Percentiles rank a stretch among this genome's conserved stretches.
Conservation (phyloP, 92 coral and sea anemone genomes). For the Zoanthus sansibaricus region DNA sequence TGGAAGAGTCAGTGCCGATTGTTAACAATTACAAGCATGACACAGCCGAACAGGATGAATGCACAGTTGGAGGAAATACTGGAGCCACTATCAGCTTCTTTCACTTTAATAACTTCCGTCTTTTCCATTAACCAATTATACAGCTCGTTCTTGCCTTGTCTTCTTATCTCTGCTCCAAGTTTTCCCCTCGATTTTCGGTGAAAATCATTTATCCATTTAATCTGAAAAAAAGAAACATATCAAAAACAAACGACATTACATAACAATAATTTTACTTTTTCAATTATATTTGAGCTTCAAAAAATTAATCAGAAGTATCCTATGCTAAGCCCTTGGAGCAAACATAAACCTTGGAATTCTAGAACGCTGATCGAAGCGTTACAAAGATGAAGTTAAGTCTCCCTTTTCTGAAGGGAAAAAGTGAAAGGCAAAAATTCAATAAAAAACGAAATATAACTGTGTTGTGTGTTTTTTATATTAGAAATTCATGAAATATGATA, state of each 20-base stretch:
- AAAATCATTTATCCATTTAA: slow-evolving; percentile 72
- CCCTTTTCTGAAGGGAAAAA: too few species aligned
- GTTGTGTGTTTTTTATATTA: too few species aligned
- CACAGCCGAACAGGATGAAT: slow-evolving; percentile 19
- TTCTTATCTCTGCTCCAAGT: slow-evolving; percentile 72
- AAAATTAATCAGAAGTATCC: too few species aligned
- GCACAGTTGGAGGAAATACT: neutral
- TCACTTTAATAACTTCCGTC: slow-evolving; percentile 66
- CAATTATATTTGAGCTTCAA: too few species aligned
- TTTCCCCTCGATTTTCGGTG: slow-evolving; percentile 73
- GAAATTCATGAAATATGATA: too few species aligned
- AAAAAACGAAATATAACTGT: too few species aligned
- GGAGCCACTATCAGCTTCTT: neutral
- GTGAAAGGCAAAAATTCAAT: too few species aligned
- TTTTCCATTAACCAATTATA: slow-evolving; percentile 76
- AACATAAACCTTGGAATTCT: too few species aligned
- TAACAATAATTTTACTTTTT: neutral
- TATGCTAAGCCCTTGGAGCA: too few species aligned
- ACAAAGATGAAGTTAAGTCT: too few species aligned
- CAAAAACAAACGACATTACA: neutral
- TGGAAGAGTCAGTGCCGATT: too few species aligned
- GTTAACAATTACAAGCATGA: neutral
- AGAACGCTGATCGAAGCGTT: too few species aligned
- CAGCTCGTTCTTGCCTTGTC: slow-evolving; percentile 64
- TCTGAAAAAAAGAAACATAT: slow-evolving; percentile 27